These are phyloP conservation scores for Macrosiphum euphorbiae DNA, from an alignment of 2,888 invertebrate species.

Conservation along the genomic window DNA sequence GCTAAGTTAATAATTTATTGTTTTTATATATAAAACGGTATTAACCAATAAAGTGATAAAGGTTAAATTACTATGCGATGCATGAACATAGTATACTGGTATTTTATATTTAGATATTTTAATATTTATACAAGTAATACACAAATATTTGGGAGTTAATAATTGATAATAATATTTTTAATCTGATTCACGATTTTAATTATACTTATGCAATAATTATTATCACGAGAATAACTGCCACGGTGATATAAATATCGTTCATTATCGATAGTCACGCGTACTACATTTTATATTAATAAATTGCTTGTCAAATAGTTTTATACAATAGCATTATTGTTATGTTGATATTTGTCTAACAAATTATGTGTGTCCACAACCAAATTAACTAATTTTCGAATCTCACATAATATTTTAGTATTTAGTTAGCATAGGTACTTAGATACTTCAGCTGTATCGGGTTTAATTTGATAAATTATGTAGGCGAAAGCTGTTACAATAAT, in stretches of 20 bases:
- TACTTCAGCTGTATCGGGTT: neutral
- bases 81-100: too few species aligned
- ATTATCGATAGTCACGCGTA: neutral
- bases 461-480: neutral
- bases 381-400: neutral
- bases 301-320: neutral
- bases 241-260: neutral
- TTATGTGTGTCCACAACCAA: neutral
- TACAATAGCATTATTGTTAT: neutral
- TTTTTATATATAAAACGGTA: neutral
- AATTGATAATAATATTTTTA: neutral
- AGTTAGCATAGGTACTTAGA: neutral
- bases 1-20: slow-evolving; percentile 31
- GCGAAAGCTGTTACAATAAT: neutral
- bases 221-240: neutral
- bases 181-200: neutral
- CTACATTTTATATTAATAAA: neutral
- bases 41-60: neutral
- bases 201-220: neutral
- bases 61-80: neutral
- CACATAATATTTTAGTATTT: neutral
- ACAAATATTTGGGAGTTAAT: neutral
- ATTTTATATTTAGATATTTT: neutral
- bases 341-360: neutral
- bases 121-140: neutral